phyloP scores from a whole-genome alignment of 2,888 invertebrate genomes.

The Nomada goodeniana region DNA sequence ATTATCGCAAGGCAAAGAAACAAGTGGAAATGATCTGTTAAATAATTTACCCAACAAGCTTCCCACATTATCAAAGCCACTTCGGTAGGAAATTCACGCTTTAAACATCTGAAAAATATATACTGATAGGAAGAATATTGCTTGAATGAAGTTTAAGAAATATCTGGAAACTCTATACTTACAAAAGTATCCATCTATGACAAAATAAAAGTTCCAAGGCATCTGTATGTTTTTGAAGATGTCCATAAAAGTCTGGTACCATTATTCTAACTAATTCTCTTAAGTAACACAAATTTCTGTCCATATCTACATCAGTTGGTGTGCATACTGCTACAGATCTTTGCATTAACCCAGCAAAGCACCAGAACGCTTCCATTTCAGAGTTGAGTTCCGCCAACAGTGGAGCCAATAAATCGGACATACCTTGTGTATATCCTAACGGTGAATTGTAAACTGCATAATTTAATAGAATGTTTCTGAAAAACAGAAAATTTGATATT shows the following conservation, averaged over 20 bases:
- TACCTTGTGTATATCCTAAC: conserved; percentile 96
- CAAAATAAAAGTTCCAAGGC: conserved; percentile 96
- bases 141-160: background rate
- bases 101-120: conserved; percentile 90
- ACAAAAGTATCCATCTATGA: conserved; percentile 97
- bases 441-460: conserved; percentile 96
- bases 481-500: conserved; percentile 51
- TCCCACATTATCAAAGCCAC: conserved; percentile 97
- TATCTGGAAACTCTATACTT: conserved; percentile 80
- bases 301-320: conserved; percentile 97
- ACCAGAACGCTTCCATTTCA: conserved; percentile 99
- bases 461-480: conserved; percentile 94
- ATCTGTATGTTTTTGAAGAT: conserved; percentile 93
- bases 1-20: conserved; percentile 97
- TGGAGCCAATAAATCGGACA: conserved; percentile 98
- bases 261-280: conserved; percentile 94
- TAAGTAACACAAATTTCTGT: conserved; percentile 94
- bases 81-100: conserved; percentile 95
- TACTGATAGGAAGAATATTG: background rate
- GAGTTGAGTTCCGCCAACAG: conserved; percentile 96
- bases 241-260: conserved; percentile 95
- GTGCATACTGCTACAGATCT: conserved; percentile 97
- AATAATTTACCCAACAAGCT: conserved; percentile 98
- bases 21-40: conserved; percentile 98
- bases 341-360: conserved; percentile 98